Conservation (phyloP, 2,797 vertebrate genomes). For the Karalla daura region DNA sequence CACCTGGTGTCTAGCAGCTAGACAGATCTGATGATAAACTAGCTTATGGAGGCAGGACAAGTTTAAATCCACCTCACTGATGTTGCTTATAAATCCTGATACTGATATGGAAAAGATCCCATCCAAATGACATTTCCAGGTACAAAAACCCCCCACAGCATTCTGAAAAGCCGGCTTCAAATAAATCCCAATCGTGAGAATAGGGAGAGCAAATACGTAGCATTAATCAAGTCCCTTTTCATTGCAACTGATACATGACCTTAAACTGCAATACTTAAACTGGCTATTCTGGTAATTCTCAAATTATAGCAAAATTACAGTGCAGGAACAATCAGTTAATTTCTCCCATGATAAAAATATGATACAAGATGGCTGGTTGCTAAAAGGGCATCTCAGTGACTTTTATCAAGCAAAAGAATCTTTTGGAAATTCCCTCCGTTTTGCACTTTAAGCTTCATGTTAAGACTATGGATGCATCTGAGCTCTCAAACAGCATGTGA, state of each 20-base stretch:
- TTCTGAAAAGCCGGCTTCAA: conserved; percentile 24
- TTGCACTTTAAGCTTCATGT: too few relatives aligned
- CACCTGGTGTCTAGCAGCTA: conserved; percentile 26
- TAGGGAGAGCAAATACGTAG: not conserved
- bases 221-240: conserved; percentile 26
- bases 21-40: conserved; percentile 27
- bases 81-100: conserved; percentile 17
- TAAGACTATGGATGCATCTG: too few relatives aligned
- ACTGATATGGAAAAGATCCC: conserved; percentile 14
- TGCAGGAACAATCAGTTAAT: not conserved
- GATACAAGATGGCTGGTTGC: conserved; percentile 7
- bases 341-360: conserved; percentile 5
- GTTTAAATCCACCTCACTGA: conserved; percentile 24
- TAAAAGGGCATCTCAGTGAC: conserved; percentile 5
- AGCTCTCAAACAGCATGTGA: too few relatives aligned
- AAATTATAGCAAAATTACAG: conserved; percentile 16
- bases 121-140: conserved; percentile 40
- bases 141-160: conserved; percentile 3
- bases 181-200: conserved; percentile 15
- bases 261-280: conserved; percentile 4
- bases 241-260: conserved; percentile 5
- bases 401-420: conserved; percentile 3
- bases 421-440: conserved; percentile 5
- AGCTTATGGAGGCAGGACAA: not conserved
- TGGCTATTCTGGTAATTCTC: not conserved